Percentiles rank a stretch among this genome's conserved stretches.
These are phyloP conservation scores for Drosophila equinoxialis DNA, from an alignment of 1,140 invertebrate species.

Conservation along the genomic window DNA sequence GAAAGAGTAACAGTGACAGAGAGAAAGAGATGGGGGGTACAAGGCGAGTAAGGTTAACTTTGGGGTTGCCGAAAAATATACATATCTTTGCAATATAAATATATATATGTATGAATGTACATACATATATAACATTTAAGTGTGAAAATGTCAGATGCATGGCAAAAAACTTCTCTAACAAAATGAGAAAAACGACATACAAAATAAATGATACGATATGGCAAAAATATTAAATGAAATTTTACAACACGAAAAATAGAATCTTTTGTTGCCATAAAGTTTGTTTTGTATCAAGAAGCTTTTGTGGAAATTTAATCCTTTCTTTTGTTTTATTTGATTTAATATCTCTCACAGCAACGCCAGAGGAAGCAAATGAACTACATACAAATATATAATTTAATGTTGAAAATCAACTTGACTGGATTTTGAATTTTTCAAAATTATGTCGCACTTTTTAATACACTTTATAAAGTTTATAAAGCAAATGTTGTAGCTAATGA, in stretches of 20 bases:
- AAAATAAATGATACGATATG: slow-evolving; percentile 37
- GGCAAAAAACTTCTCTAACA: slow-evolving; percentile 58
- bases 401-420: too few species aligned
- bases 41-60: slow-evolving; percentile 28
- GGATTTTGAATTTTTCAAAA: too few species aligned
- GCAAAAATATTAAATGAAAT: slow-evolving; percentile 63
- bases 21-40: not conserved
- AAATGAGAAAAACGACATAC: slow-evolving; percentile 25
- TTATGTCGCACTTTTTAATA: too few species aligned
- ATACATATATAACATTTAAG: slow-evolving; percentile 64
- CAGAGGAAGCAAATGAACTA: not conserved
- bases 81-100: slow-evolving; percentile 9
- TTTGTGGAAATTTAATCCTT: slow-evolving; percentile 38
- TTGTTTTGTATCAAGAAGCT: slow-evolving; percentile 29
- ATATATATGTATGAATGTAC: not conserved
- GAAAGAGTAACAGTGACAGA: not conserved
- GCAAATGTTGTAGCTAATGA: too few species aligned
- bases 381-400: too few species aligned
- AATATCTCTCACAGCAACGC: not conserved
- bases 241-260: slow-evolving; percentile 52
- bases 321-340: slow-evolving; percentile 45
- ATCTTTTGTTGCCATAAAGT: slow-evolving; percentile 5
- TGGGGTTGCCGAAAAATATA: slow-evolving; percentile 53
- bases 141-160: slow-evolving; percentile 79
- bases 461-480: too few species aligned